Percentiles rank a stretch among this genome's conserved stretches.
These are phyloP conservation scores for Megaceryle torquata DNA, from an alignment of 2,113 vertebrate species.

Conservation along the genomic window DNA sequence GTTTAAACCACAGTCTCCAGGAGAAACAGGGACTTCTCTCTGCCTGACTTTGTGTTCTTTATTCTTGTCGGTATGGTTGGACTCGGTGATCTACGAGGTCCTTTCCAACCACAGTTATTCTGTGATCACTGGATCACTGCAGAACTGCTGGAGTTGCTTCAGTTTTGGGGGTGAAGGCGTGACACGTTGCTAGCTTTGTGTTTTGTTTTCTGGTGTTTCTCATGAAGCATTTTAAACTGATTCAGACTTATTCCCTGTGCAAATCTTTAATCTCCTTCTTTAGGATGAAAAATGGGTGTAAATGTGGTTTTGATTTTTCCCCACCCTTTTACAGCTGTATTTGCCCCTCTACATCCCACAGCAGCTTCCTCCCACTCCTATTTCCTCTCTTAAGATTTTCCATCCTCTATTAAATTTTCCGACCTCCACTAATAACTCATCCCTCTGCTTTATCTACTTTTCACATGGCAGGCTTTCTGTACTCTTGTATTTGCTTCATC, in stretches of 20 bases:
- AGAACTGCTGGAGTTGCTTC: not conserved
- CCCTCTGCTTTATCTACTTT: not conserved
- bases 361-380: slow-evolving; percentile 25
- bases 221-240: not conserved
- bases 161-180: not conserved
- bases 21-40: not conserved
- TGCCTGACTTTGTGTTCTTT: not conserved
- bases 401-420: slow-evolving; percentile 15
- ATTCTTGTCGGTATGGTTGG: no score
- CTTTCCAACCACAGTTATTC: no score
- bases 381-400: slow-evolving; percentile 29
- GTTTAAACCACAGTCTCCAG: not conserved
- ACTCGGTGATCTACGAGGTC: no score
- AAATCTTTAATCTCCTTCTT: not conserved
- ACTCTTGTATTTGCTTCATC: not conserved
- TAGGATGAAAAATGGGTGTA: not conserved
- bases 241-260: not conserved
- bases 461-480: not conserved
- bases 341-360: not conserved
- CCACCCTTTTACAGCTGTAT: slow-evolving; percentile 57
- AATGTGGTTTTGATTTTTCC: slow-evolving; percentile 13
- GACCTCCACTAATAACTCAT: not conserved
- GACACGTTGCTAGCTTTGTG: not conserved
- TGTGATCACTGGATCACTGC: not conserved
- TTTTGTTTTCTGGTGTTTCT: slow-evolving; percentile 15